Evolutionary conservation across 1,140 invertebrate genomes (phyloP).

Genomic region (Dendrolimus punctatus): DNA sequence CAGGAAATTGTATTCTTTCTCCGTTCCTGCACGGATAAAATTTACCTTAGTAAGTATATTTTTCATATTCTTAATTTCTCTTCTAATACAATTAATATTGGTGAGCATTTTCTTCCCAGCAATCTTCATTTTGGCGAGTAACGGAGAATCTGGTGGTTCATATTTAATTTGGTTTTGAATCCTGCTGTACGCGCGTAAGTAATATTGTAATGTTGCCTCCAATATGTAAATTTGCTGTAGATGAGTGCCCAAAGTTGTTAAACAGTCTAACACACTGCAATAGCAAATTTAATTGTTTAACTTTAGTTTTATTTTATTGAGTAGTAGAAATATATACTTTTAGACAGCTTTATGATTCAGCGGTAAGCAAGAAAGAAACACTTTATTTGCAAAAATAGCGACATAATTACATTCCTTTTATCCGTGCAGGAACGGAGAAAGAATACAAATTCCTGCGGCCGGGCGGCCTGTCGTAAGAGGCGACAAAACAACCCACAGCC

Average conservation of each 20-base stretch:
- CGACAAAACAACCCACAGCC: no score
- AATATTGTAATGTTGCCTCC: constrained; percentile 48
- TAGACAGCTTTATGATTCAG: no score
- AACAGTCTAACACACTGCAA: constrained; percentile 52
- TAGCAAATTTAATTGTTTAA: constrained; percentile 1
- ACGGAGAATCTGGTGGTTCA: constrained; percentile 44
- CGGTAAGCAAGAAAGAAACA: no score
- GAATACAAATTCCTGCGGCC: no score
- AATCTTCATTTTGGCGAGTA: constrained; percentile 23
- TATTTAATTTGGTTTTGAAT: constrained; percentile 45
- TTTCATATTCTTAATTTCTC: constrained; percentile 42
- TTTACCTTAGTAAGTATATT: constrained; percentile 39
- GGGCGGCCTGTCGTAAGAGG: no score
- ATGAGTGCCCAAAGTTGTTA: constrained; percentile 54
- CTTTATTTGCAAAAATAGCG: no score
- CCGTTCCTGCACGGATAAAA: no score
- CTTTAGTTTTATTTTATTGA: background rate
- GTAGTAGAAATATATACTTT: background rate
- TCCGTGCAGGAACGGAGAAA: no score
- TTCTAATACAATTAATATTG: constrained; percentile 45
- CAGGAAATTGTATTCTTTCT: no score
- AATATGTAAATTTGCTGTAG: constrained; percentile 57
- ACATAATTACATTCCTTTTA: no score
- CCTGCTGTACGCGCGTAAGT: constrained; percentile 39
- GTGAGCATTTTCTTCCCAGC: constrained; percentile 33